Evolutionary conservation across 2,888 invertebrate genomes (phyloP).

Genomic region (Calliscelio sp.): DNA sequence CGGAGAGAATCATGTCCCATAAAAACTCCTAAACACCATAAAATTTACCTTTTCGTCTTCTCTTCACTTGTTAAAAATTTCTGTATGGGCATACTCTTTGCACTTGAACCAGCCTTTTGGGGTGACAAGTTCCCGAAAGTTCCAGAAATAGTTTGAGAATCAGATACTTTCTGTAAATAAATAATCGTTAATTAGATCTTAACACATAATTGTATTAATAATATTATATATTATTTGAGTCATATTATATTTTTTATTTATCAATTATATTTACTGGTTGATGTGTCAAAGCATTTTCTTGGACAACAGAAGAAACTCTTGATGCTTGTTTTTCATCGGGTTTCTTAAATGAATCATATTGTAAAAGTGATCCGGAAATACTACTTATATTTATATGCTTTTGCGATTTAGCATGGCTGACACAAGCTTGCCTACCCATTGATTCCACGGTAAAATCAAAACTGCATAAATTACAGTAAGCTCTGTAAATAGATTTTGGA

Average conservation of each 20-base stretch:
- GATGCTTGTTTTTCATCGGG: too few species aligned
- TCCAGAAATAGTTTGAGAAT: too few species aligned
- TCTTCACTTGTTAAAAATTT: conserved; percentile 34
- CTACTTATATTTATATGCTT: conserved; percentile 19
- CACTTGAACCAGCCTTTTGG: not conserved
- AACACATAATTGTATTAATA: too few species aligned
- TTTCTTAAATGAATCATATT: too few species aligned
- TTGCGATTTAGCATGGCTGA: conserved; percentile 43
- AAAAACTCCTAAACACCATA: conserved; percentile 56
- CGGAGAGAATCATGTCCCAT: conserved; percentile 50
- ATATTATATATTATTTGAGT: too few species aligned
- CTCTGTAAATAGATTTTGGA: not conserved
- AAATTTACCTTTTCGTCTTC: conserved; percentile 49
- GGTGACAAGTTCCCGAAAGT: too few species aligned
- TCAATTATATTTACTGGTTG: too few species aligned
- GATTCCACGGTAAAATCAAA: conserved; percentile 24
- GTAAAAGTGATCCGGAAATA: not conserved
- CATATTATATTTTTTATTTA: too few species aligned
- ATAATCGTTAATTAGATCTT: too few species aligned
- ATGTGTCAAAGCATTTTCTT: too few species aligned
- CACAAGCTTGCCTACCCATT: conserved; percentile 48
- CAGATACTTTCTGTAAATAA: too few species aligned
- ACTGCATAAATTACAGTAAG: conserved; percentile 20
- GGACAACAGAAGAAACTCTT: too few species aligned
- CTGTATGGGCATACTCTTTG: conserved; percentile 8